Evolutionary conservation across 2,113 vertebrate species (phyloP).

Genomic region (Thomomys bottae): DNA sequence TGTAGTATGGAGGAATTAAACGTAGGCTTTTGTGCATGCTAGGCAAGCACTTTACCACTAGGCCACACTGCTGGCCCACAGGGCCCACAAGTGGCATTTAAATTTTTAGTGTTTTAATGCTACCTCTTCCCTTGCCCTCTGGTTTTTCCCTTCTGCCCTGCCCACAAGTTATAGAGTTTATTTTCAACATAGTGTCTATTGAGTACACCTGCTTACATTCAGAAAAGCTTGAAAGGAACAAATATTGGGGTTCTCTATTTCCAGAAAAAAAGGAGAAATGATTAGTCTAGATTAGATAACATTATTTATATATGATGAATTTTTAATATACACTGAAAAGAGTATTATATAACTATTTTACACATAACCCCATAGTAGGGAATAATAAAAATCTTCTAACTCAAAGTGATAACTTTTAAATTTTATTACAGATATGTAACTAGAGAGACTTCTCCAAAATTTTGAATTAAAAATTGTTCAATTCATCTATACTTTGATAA

Average conservation of each 20-base stretch:
- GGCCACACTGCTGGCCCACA: no score
- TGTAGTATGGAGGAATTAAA: no score
- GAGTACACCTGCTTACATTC: no score
- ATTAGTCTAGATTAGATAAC: neutral
- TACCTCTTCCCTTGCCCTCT: no score
- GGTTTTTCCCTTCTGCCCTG: no score
- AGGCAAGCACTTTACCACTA: no score
- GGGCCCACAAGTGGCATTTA: no score
- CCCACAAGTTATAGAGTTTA: no score
- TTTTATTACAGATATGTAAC: neutral
- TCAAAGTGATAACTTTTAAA: neutral
- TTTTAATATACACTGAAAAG: neutral
- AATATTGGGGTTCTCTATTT: neutral
- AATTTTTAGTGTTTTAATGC: no score
- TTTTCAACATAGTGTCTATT: no score
- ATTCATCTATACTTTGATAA: neutral
- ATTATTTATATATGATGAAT: neutral
- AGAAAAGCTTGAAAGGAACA: neutral
- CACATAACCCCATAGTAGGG: neutral
- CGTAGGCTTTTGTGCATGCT: no score
- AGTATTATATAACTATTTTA: neutral
- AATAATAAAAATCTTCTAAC: neutral
- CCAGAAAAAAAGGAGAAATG: neutral
- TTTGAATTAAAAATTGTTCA: conserved; percentile 10
- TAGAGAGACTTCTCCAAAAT: neutral